Evolutionary conservation across 2,797 vertebrate genomes (phyloP), one percentile per base, ranked within the genome.

Genomic region (Sciaenops ocellatus): DNA sequence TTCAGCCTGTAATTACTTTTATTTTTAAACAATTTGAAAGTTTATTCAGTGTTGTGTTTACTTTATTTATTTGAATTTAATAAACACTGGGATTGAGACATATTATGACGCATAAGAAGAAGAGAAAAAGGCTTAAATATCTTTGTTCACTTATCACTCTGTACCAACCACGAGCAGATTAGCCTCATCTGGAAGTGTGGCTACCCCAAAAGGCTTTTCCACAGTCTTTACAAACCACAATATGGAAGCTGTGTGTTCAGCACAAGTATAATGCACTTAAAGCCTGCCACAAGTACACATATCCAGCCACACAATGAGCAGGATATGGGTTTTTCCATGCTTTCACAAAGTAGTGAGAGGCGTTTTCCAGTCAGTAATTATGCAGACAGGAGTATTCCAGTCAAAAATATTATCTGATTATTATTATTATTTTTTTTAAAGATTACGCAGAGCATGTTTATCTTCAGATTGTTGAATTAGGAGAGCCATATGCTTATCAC

Each of bases 301-400:
- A 91, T 78, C 87, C 91, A 84, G 87, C 87, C 85, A 88, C 90
- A 93, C 93, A 93, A 95, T 92, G 93, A 92, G 90, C 95, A 96
- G 96, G 96, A 97, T 97, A 97, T 97, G 95, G 92, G 91, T 96
- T 96, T 97, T 97, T 94, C 96, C 96, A 95, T 95, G 95, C 95
- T 96, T 96, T 94, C 85, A 95, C 91, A 86, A 93, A 95, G 92
- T 94, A 92, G 93, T 94, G 91, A 85, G 95, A 95, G 91, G 91
- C 95, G 94, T 96, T 95, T 95, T 95, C 94, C 96, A 96, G 97
- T 96, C 95, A 96, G 94, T 96, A 90, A 94, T 88, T 96, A 96
- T 96, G 96, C 93, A 96, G 69, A 69, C 69, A 48, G 65, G 20
- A 64, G 6, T 54, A 64, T 89, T 91, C 85, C 87, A 87, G 86